Base-by-base conservation (phyloP, 2,113 vertebrate genomes). In the Origma solitaria region DNA sequence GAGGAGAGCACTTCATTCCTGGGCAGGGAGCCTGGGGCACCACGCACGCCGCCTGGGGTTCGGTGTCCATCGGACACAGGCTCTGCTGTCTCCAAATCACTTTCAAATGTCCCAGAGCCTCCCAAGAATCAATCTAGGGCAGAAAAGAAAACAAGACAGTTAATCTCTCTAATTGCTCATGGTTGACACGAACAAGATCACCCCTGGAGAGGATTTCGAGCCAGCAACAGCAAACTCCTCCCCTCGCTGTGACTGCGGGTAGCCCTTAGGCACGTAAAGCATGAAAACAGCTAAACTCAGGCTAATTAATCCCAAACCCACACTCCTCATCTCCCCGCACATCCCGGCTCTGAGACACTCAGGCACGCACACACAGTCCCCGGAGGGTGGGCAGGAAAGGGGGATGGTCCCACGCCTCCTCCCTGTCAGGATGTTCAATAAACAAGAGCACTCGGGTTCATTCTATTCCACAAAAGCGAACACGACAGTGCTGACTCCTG, bases 41-140 rank as follows among this genome's bases (percentile, higher is more conserved):
- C 30, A 94, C 95, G 49, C 97, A 97, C 42, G 95, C 96, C 35
- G 97, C 35, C 94, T 96, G 96, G 57, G 93, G 79, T 77, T 96
- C 82, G 2, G 98, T 98, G 97, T 98, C 99, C 98, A 99, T 98
- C 88, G 93, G 88, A 95, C 96, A 95, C 96, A 97, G 97, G 97
- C 95, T 97, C 11, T 51, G 82, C 85, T 97, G 97, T 95, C 94
- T 98, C 98, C 98, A 98, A 98, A 81, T 37, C 93, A 84, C 95
- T 95, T 95, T 89, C 91, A 27, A 95, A 82, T 3, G 86, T 93
- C 93, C 93, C 95, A 90, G 84, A 92, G 87, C 83, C 86, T 94
- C 95, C 47, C 96, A 87, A 95, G 95, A 95, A 64, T 31, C 94
- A 95, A 94, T 90, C 96, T 98, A 95, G 91, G 86, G 66, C 97